A percentile compares a stretch with the other conserved stretches of the same genome.
These are phyloP conservation scores for Molanna angustata DNA, from an alignment of 2,888 invertebrate species.

Conservation along the genomic window DNA sequence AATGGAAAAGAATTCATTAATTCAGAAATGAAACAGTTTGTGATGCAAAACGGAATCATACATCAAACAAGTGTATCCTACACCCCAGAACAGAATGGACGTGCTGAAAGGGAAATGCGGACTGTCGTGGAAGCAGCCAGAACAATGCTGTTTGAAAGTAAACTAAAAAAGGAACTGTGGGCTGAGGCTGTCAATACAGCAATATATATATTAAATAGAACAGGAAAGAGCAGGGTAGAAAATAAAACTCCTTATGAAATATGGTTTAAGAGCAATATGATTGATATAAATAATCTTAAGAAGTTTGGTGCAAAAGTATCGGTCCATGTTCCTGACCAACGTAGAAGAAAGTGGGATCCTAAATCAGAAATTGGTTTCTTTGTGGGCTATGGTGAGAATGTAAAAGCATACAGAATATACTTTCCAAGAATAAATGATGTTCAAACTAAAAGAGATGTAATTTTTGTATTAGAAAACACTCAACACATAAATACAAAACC, in stretches of 20 bases:
- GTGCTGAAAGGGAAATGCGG: neutral
- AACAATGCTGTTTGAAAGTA: neutral
- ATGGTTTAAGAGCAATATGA: neutral
- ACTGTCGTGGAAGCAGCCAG: neutral
- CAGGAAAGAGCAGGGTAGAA: neutral
- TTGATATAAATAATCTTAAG: neutral
- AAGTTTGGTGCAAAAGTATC: neutral
- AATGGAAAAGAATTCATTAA: neutral
- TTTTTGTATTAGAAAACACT: too few species aligned
- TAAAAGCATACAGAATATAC: neutral
- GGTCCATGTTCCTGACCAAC: neutral
- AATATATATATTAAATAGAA: neutral
- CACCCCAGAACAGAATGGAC: conserved; percentile 3
- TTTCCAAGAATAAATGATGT: too few species aligned
- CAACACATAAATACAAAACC: too few species aligned
- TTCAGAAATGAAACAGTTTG: neutral
- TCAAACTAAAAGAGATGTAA: too few species aligned
- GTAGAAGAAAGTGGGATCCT: neutral
- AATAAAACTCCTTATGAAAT: conserved; percentile 2
- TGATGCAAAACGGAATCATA: neutral
- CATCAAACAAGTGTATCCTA: neutral
- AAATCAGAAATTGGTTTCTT: neutral
- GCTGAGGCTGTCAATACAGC: conserved; percentile 1
- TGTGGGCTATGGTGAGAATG: neutral
- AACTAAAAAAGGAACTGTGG: neutral